Base-by-base conservation (phyloP, 1,140 invertebrate genomes). In the Neelides sp. region DNA sequence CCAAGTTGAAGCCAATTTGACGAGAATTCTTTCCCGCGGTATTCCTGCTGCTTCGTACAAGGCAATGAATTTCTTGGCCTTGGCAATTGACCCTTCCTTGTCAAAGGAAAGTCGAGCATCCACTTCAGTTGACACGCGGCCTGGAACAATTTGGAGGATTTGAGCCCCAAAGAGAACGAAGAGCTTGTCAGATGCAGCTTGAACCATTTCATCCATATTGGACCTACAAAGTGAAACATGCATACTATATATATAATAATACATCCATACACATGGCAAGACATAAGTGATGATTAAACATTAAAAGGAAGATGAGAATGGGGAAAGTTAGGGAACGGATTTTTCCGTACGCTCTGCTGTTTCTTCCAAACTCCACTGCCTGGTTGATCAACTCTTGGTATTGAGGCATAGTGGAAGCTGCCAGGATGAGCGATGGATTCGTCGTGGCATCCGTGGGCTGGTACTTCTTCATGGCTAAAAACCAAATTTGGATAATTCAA, bases 401-500 rank as follows among this genome's bases (percentile, higher is more conserved):
- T 64, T 92, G 84, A 13, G 88, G 81, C 75, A 94, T 83, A 61
- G 75, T 82, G 19, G 93, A 83, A 12, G 95, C 95, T 52, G 85
- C 82, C 47, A 98, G 71, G 52, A 99, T 96, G 1, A 99, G 72
- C 2, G 94, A 97, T 7, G 96, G 95, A 72, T 99, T 99, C 19
- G 96, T 99, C 0, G 96, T 99, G 13, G 94, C 94, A 83, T 99
- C 95, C n/a, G 89, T 96, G 10, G 95, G 95, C 66, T 92, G 86
- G 69, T 93, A 98, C 59, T 85, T 79, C 66, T 91, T 84, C 78
- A 99, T 97, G 2, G 87, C 93, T 95, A 23, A 23, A 57, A 73
- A 69, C 50, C 55, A 62, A 55, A 63, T 65, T 48, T n/a, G n/a
- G n/a, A n/a, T n/a, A n/a, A n/a, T n/a, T n/a, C n/a, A n/a, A n/a